Evolutionary conservation across 2,888 invertebrate genomes (phyloP), one percentile per base, ranked within the genome.

Genomic region (Andrena marginata): DNA sequence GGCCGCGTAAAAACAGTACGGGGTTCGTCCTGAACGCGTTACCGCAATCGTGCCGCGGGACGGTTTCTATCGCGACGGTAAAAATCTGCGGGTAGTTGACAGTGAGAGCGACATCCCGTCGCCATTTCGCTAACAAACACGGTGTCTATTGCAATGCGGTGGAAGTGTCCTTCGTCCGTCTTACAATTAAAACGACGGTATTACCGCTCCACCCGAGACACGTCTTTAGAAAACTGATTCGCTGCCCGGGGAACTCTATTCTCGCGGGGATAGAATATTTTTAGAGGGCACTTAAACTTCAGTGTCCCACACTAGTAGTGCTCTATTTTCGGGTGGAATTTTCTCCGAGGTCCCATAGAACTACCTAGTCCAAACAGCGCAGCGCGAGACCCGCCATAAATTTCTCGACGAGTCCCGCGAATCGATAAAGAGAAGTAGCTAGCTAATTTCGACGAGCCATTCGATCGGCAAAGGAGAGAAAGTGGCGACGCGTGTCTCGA

Each of bases 401-500:
- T 49, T 23, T 74, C 65, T n/a, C 68, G 10, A 60, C 20, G 16
- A 69, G 26, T 49, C 13, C 26, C 13, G 1, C 42, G 13, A 42
- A 42, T 42, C 42, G 62, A 23, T 54, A 26, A 63, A 51, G 35
- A 75, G 69, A 73, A n/a, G 35, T 48, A 63, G 70, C 51, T 78
- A 65, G 67, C 73, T n/a, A 67, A 73, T 65, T 67, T 29, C 16
- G 59, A 68, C 51, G 68, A 71, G 70, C 78, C 60, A 75, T 63
- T 63, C 51, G 49, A 74, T 72, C 70, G 49, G 60, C 33, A 78
- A 82, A 78, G 82, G 82, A 84, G 83, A 75, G 83, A 84, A 84
- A 84, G 83, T 75, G 20, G 49, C 35, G 26, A 64, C 69, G 49
- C 78, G 70, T 70, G 70, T 64, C 35, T 76, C 83, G 72, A 77